phyloP scores from a whole-genome alignment of 2,797 vertebrate genomes.

The Notamacropus eugenii region DNA sequence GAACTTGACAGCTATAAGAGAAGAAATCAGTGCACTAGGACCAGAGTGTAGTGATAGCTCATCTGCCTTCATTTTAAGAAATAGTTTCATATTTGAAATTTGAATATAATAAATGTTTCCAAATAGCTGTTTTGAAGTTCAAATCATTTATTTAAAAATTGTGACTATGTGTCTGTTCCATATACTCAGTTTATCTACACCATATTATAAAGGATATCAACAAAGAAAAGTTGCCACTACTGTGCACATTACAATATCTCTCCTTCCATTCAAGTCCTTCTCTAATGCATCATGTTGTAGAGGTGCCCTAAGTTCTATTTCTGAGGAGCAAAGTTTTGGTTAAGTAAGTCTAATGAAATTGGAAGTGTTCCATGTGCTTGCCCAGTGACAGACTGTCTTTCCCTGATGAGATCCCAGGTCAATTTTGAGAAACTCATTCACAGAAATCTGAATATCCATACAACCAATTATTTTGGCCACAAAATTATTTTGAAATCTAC shows the following conservation, averaged over 20 bases:
- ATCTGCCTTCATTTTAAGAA: neutral
- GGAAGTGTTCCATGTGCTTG: neutral
- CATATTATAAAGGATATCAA: neutral
- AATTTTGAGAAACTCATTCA: neutral
- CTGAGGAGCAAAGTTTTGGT: neutral
- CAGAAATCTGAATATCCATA: neutral
- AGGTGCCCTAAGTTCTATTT: neutral
- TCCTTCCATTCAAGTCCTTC: neutral
- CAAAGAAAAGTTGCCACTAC: neutral
- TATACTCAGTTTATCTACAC: constrained; percentile 14
- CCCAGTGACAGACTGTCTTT: neutral
- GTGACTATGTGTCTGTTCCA: neutral
- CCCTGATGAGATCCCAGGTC: neutral
- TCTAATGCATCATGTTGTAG: neutral
- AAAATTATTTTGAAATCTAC: too few species aligned
- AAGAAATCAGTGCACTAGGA: neutral
- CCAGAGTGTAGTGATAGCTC: neutral
- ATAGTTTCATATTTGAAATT: constrained; percentile 12
- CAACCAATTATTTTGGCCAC: neutral
- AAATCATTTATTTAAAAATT: constrained; percentile 31
- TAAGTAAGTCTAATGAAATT: neutral
- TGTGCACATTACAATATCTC: neutral
- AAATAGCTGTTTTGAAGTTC: neutral
- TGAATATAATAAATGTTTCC: neutral
- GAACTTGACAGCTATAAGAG: neutral